Evolutionary conservation across 2,797 vertebrate species (phyloP), one percentile per base, ranked within the genome.

Genomic region (Botia kubotai): DNA sequence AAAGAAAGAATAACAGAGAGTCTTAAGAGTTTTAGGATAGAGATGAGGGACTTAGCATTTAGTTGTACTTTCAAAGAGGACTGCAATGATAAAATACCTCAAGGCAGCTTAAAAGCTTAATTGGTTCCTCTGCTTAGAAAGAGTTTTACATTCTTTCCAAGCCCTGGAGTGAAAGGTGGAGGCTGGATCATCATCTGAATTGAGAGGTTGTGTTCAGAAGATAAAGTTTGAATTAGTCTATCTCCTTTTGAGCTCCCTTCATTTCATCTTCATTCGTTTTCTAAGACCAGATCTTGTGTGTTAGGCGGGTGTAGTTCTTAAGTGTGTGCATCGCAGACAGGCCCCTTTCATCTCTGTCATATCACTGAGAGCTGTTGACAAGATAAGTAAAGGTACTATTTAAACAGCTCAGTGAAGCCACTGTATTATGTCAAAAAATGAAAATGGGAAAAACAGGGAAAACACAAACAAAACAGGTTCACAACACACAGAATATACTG

Each of bases 101-200:
- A 79, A 82, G 81, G 80, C 86, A 65, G 81, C 33, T 86, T 81
- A 80, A 80, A 84, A 72, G 81, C 82, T 87, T 85, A 88, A 81
- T 85, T 89, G 83, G 69, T 87, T 36, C 72, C 80, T 87, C 75
- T 81, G 62, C 74, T 82, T 80, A 65, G 80, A 83, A 82, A 81
- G 52, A 48, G 77, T 80, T 39, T 88, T 71, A 77, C 81, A 87
- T 90, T 90, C 80, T 76, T 87, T 84, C 71, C 86, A 82, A 82
- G 70, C 81, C 86, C 82, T 67, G 75, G 78, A 77, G 82, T 87
- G 67, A 82, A 82, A 84, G 75, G 71, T 80, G 72, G 43, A 77
- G 67, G 23, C 50, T 58, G 29, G 50, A 63, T 77, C 62, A 67
- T 77, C 69, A 43, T 78, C 52, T n/a, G 62, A 75, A 73, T 63